Base-by-base conservation (phyloP, 1,140 invertebrate genomes). In the Atta colombica region DNA sequence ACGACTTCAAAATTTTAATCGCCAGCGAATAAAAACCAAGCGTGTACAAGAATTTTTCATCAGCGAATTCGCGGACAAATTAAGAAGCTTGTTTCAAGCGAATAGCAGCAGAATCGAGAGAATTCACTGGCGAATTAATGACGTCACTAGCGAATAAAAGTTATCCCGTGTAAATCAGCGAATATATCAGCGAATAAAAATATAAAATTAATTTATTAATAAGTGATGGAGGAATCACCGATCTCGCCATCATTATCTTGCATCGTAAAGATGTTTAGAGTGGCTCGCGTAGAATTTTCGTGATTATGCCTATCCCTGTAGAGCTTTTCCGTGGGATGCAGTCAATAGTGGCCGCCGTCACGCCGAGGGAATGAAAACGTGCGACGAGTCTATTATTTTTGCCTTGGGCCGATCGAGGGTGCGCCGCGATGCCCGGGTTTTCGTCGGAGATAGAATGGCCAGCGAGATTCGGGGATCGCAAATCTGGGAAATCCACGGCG, bases 401-500 rank as follows among this genome's bases (percentile, higher is more conserved):
- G 75, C 71, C 35, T 90, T 84, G 66, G 85, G 61, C 88, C 77
- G 86, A 68, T 87, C 74, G 84, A 75, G 81, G 88, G 90, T 80
- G 72, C 72, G 74, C 77, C 77, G 61, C 86, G 86, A 63, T 77
- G 71, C 68, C 21, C 53, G 75, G 90, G 89, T 92, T 91, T 85
- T 89, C 58, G 89, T 85, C 61, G 69, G 49, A 88, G 91, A 93
- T 92, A 89, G 91, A 77, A 84, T 81, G 82, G 60, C 49, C 77
- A 77, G 51, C 65, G 69, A 66, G 69, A 89, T 89, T 90, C 55
- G 88, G 93, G 93, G 91, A 92, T 92, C 89, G 93, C 92, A 95
- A 95, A 95, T 95, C 95, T 95, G 94, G 94, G 94, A 93, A 95
- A 95, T 93, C 78, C 90, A 88, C 91, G 90, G 61, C 90, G 71